phyloP scores from a whole-genome alignment of 2,888 invertebrate species.

The Drosophila dives region DNA sequence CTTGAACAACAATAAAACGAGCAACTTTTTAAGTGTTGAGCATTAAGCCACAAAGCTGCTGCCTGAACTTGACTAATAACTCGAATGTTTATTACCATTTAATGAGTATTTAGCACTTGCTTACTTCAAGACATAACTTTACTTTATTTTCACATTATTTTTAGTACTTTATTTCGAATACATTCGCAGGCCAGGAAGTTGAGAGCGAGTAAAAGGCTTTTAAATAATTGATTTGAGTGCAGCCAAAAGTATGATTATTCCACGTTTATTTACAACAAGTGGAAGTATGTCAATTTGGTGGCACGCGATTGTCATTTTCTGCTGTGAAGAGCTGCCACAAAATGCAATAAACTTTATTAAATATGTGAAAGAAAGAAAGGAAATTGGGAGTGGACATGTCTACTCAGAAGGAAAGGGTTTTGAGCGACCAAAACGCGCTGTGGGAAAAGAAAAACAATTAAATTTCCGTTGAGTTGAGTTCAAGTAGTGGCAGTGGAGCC shows the following conservation, averaged over 20 bases:
- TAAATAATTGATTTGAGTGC: slow-evolving; percentile 42
- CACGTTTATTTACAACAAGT: slow-evolving; percentile 1
- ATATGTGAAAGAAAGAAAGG: slow-evolving; percentile 4
- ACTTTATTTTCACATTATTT: not conserved
- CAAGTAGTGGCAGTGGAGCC: slow-evolving; percentile 20
- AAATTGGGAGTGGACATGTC: slow-evolving; percentile 5
- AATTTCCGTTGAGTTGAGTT: slow-evolving; percentile 54
- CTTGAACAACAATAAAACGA: not conserved
- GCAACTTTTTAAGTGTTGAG: not conserved
- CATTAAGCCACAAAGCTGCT: not conserved
- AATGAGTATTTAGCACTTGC: not conserved
- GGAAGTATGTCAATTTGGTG: slow-evolving; percentile 44
- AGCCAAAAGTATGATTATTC: slow-evolving; percentile 5
- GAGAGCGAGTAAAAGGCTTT: slow-evolving; percentile 1
- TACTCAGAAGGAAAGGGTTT: slow-evolving; percentile 15
- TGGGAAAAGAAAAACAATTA: slow-evolving; percentile 60
- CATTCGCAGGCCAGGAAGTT: not conserved
- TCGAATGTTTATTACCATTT: not conserved
- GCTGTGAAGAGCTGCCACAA: not conserved
- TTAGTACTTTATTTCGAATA: not conserved
- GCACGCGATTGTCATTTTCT: slow-evolving; percentile 48
- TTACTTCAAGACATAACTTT: not conserved
- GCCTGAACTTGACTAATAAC: not conserved
- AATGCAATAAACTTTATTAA: slow-evolving; percentile 69
- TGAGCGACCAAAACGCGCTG: not conserved